Evolutionary conservation across 2,888 invertebrate species (phyloP).

Genomic region (Phragmatobia fuliginosa): DNA sequence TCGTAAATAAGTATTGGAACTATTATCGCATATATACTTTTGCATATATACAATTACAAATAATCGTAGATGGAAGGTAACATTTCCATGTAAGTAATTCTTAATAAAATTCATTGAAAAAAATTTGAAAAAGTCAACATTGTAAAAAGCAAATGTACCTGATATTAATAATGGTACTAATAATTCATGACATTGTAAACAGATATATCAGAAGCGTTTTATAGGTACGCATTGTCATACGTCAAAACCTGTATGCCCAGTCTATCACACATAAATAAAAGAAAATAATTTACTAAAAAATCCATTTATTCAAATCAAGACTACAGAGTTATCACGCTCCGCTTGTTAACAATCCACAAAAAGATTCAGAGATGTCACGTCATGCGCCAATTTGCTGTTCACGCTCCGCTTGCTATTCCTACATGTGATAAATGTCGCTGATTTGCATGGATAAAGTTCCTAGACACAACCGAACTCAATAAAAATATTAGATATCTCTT

Average conservation of each 20-base stretch:
- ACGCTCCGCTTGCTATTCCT: conserved; percentile 17
- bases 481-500: not conserved
- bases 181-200: not conserved
- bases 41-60: too few species aligned
- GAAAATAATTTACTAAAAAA: not conserved
- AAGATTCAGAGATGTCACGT: conserved; percentile 16
- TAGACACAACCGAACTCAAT: not conserved
- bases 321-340: conserved; percentile 11
- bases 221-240: not conserved
- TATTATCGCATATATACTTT: too few species aligned
- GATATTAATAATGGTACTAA: too few species aligned
- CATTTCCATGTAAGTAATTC: too few species aligned
- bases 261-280: not conserved
- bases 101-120: not conserved
- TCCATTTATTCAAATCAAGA: conserved; percentile 1
- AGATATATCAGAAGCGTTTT: not conserved
- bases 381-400: conserved; percentile 6
- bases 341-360: conserved; percentile 13
- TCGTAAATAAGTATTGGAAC: too few species aligned
- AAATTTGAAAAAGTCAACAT: not conserved
- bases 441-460: conserved; percentile 6
- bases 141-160: not conserved
- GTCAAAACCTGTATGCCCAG: not conserved
- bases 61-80: too few species aligned
- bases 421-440: conserved; percentile 11